Percentiles rank a stretch among this genome's conserved stretches.
These are phyloP conservation scores for Montipora foliosa DNA, from an alignment of 64 coral and sea anemone species.

Conservation along the genomic window DNA sequence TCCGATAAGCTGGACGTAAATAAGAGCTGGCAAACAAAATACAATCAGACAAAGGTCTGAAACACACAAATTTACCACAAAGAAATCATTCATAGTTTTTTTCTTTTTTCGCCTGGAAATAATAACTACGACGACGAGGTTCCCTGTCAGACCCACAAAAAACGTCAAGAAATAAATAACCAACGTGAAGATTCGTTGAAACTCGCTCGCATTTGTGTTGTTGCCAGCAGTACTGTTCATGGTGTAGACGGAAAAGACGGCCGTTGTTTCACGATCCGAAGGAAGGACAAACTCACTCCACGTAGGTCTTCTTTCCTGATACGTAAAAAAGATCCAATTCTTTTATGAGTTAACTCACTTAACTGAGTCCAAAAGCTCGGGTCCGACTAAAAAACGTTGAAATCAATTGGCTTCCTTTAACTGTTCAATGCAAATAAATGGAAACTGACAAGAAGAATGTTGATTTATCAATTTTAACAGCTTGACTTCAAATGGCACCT, in stretches of 20 bases:
- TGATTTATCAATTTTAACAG: too few relatives aligned
- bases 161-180: slow-evolving; percentile 67
- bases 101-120: slow-evolving; percentile 71
- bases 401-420: too few relatives aligned
- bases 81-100: slow-evolving; percentile 78
- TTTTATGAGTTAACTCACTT: too few relatives aligned
- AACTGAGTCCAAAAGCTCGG: too few relatives aligned
- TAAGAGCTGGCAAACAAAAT: slow-evolving; percentile 68
- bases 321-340: not conserved
- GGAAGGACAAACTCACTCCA: too few relatives aligned
- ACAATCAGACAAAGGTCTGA: slow-evolving; percentile 76
- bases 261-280: too few relatives aligned
- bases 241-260: too few relatives aligned
- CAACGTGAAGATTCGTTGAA: slow-evolving; percentile 37
- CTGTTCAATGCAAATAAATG: too few relatives aligned
- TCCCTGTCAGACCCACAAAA: slow-evolving; percentile 74
- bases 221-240: slow-evolving; percentile 59
- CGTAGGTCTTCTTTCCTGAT: too few relatives aligned
- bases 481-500: not conserved
- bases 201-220: not conserved
- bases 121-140: slow-evolving; percentile 70
- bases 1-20: slow-evolving; percentile 57
- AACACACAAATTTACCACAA: slow-evolving; percentile 78
- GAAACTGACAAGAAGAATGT: too few relatives aligned
- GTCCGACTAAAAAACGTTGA: too few relatives aligned